Evolutionary conservation across 2,888 invertebrate species (phyloP).

Genomic region (Cheilosia scutellata): DNA sequence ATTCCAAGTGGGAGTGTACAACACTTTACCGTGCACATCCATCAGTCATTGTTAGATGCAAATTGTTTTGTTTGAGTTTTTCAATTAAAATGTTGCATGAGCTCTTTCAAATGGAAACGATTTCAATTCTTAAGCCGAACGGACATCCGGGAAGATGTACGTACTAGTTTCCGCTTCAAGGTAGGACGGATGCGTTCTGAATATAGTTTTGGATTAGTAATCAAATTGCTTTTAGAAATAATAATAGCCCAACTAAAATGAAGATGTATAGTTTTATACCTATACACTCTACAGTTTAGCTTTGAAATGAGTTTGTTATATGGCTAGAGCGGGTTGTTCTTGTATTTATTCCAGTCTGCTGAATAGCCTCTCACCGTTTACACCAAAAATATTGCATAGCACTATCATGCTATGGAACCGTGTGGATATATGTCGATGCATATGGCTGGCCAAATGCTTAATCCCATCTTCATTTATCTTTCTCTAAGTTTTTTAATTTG

Average conservation of each 20-base stretch:
- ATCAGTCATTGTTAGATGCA: slow-evolving; percentile 68
- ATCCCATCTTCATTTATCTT: too few species aligned
- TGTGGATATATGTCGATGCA: too few species aligned
- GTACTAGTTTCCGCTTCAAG: slow-evolving; percentile 21
- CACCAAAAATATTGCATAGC: too few species aligned
- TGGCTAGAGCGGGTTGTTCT: too few species aligned
- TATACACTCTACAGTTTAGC: too few species aligned
- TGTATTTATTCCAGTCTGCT: too few species aligned
- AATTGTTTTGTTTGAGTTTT: slow-evolving; percentile 73
- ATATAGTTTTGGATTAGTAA: slow-evolving; percentile 34
- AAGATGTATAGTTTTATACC: too few species aligned
- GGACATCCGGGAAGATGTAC: slow-evolving; percentile 56
- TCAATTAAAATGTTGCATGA: slow-evolving; percentile 60
- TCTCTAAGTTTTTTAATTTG: too few species aligned
- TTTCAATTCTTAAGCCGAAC: slow-evolving; percentile 39
- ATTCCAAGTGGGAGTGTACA: slow-evolving; percentile 24
- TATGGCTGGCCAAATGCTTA: too few species aligned
- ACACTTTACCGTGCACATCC: slow-evolving; percentile 18
- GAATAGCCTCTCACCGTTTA: too few species aligned
- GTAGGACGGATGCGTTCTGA: slow-evolving; percentile 1
- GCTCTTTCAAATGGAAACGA: slow-evolving; percentile 32
- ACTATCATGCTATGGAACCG: too few species aligned
- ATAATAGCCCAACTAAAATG: neutral
- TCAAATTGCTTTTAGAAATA: slow-evolving; percentile 22
- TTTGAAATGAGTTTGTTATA: too few species aligned